Conservation (phyloP, 2,888 invertebrate genomes). For the Melikaiella ostensackeni region DNA sequence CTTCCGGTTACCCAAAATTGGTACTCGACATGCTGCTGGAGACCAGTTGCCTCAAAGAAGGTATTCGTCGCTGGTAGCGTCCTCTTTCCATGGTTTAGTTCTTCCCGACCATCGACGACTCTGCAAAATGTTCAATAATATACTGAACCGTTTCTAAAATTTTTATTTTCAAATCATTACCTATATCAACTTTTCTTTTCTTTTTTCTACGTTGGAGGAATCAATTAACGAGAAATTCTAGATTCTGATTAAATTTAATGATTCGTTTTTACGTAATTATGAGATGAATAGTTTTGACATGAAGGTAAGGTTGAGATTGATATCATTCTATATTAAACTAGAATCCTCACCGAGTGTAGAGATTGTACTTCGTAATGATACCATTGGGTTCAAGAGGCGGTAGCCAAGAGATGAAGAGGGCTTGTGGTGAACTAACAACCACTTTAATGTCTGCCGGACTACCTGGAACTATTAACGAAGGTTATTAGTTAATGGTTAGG, state of each 20-base stretch:
- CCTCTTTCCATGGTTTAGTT: slow-evolving; percentile 84
- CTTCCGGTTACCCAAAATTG: slow-evolving; percentile 89
- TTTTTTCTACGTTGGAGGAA: too few species aligned
- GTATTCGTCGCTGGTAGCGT: slow-evolving; percentile 83
- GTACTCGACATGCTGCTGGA: slow-evolving; percentile 85
- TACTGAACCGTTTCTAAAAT: background rate
- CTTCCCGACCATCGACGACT: slow-evolving; percentile 84
- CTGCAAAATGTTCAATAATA: slow-evolving; percentile 62
- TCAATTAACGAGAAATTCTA: background rate
- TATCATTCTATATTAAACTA: slow-evolving; percentile 21
- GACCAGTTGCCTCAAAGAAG: slow-evolving; percentile 83
- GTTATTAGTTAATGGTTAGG: background rate
- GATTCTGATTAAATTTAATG: background rate
- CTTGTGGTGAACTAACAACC: slow-evolving; percentile 85
- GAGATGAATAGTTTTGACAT: background rate
- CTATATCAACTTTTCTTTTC: too few species aligned
- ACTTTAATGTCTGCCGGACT: slow-evolving; percentile 89
- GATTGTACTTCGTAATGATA: slow-evolving; percentile 85
- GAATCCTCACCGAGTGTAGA: slow-evolving; percentile 80
- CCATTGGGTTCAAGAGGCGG: slow-evolving; percentile 88
- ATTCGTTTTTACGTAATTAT: background rate
- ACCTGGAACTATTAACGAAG: slow-evolving; percentile 82
- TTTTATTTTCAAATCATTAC: too few species aligned
- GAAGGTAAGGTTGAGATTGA: background rate
- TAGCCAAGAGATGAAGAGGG: slow-evolving; percentile 88